Base-by-base conservation (phyloP, 2,113 vertebrate species). In the Channa argus region DNA sequence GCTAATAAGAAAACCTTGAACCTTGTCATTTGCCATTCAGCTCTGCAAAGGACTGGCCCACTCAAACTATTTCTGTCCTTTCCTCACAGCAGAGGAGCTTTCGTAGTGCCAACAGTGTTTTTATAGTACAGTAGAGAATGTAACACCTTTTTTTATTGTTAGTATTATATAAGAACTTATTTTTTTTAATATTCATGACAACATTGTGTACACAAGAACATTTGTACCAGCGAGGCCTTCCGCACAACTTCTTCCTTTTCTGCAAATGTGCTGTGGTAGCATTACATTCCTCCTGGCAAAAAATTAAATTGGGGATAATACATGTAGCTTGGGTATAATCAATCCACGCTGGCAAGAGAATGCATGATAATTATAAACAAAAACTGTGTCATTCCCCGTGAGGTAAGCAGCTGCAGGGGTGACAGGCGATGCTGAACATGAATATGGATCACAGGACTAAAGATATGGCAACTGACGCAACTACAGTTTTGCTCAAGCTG, bases 341-440 rank as follows among this genome's bases (percentile, higher is more conserved):
- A 86, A 84, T 83, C 86, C 86, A 75, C 41, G 49, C 63, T 69
- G 85, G 86, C 75, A 76, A 24, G 71, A 83, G 86, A 84, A 86
- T 66, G 77, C 54, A 58, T 63, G 85, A 86, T 87, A 90, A 88
- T 88, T 88, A 78, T 84, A 91, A 90, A 90, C 87, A 87, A 84
- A 90, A 88, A 84, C 79, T 71, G 84, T 88, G 88, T 90, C 87
- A 73, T 84, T 88, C 80, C 85, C 83, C 5, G 38, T 34, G 73
- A 90, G 85, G 75, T 53, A 73, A 81, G 88, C 79, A 83, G 81
- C 88, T 86, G 89, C 89, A 67, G 78, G 77, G 87, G 65, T 74
- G 86, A 89, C 77, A 85, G 77, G 85, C 66, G 47, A 71, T 65
- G 81, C 81, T 68, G 70, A 81, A 74, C 85, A 90, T 87, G 83